A percentile compares a stretch with the other conserved stretches of the same genome.
These are phyloP conservation scores for Acrocephalus arundinaceus DNA, from an alignment of 2,113 vertebrate species.

Conservation along the genomic window DNA sequence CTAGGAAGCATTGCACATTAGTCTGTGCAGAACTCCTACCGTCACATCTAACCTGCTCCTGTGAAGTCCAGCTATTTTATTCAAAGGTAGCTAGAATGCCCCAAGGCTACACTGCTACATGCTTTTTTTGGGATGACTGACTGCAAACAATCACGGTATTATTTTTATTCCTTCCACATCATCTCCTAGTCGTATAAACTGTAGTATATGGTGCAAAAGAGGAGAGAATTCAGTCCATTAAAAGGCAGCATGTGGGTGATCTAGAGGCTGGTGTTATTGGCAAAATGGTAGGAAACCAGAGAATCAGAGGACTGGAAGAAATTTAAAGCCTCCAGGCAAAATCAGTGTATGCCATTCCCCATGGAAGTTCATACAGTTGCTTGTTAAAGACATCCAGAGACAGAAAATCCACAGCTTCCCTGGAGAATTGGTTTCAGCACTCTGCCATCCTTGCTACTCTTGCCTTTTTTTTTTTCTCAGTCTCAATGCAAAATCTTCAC, in stretches of 20 bases:
- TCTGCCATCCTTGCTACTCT: background rate
- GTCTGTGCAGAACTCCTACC: background rate
- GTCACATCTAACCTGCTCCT: background rate
- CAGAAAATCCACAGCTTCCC: conserved; percentile 6
- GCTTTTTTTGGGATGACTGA: background rate
- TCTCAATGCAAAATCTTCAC: background rate
- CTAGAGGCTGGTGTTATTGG: background rate
- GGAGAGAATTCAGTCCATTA: background rate
- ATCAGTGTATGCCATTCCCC: background rate
- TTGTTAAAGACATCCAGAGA: background rate
- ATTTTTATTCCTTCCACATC: background rate
- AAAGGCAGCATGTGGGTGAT: background rate
- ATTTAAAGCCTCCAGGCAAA: conserved; percentile 9
- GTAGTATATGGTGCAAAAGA: background rate
- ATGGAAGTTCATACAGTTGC: background rate
- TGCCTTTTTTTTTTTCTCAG: background rate
- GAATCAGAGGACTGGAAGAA: background rate
- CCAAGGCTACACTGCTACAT: background rate
- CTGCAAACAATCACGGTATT: background rate
- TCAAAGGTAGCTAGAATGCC: background rate
- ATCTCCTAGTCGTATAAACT: background rate
- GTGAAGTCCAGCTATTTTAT: background rate
- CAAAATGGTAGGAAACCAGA: background rate
- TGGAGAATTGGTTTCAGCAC: background rate
- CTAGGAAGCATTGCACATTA: background rate